Conservation (phyloP, 2,113 vertebrate species). For the Callionymus lyra region DNA sequence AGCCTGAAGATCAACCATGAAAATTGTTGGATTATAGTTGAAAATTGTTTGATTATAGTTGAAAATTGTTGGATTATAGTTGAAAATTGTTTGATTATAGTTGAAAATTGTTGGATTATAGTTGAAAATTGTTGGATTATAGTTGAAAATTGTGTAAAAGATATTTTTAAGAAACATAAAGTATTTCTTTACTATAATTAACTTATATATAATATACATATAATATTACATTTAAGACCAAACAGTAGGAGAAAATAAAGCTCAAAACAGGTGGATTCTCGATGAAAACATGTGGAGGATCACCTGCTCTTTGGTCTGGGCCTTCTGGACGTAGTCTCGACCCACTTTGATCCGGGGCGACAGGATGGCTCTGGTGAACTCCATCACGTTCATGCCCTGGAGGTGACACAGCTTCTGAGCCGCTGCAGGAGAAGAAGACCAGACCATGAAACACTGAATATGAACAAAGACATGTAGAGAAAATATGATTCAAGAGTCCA, state of each 20-base stretch:
- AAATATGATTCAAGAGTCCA: too few relatives aligned
- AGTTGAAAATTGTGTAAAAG: too few relatives aligned
- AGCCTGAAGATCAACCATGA: slow-evolving; percentile 79
- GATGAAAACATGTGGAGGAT: slow-evolving; percentile 6
- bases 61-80: too few relatives aligned
- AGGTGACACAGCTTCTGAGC: slow-evolving; percentile 98
- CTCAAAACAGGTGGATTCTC: neutral
- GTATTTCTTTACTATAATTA: too few relatives aligned
- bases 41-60: too few relatives aligned
- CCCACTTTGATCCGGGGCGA: slow-evolving; percentile 97
- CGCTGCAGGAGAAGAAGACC: slow-evolving; percentile 58
- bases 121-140: too few relatives aligned
- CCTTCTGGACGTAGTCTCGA: slow-evolving; percentile 96
- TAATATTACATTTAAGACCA: neutral
- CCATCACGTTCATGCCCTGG: slow-evolving; percentile 95
- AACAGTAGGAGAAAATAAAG: too few relatives aligned
- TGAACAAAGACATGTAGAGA: neutral
- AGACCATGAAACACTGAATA: neutral
- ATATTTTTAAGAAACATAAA: too few relatives aligned
- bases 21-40: too few relatives aligned
- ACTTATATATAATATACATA: neutral
- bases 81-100: too few relatives aligned
- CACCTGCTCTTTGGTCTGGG: slow-evolving; percentile 98
- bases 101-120: too few relatives aligned
- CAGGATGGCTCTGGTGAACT: slow-evolving; percentile 94